phyloP scores from a whole-genome alignment of 2,113 vertebrate genomes.

The Zosterops borbonicus region DNA sequence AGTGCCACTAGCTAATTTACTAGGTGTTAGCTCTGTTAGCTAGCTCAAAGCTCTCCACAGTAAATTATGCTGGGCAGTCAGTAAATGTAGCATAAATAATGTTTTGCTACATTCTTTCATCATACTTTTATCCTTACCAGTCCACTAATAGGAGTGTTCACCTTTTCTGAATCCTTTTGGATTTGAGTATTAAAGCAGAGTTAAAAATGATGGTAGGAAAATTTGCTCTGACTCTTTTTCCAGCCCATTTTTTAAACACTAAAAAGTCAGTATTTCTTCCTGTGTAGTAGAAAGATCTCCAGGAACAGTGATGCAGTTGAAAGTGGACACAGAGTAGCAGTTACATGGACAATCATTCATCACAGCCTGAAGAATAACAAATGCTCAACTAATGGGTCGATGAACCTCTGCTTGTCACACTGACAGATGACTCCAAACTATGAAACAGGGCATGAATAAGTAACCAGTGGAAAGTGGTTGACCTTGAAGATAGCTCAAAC shows the following conservation, averaged over 20 bases:
- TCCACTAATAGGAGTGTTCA: background rate
- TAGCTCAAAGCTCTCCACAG: background rate
- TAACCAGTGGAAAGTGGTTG: background rate
- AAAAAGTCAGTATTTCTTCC: background rate
- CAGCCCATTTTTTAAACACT: background rate
- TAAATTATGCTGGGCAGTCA: background rate
- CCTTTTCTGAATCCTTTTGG: background rate
- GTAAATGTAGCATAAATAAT: background rate
- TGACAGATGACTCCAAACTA: background rate
- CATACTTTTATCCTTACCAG: background rate
- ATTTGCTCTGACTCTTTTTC: background rate
- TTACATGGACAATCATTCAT: background rate
- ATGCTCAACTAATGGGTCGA: background rate
- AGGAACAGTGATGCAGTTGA: background rate
- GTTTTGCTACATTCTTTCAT: background rate
- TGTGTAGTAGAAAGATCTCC: background rate
- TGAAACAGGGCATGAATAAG: background rate
- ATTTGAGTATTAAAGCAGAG: background rate
- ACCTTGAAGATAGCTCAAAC: background rate
- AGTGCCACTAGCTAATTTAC: background rate
- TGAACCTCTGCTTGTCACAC: background rate
- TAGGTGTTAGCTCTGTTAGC: background rate
- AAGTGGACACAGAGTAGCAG: background rate
- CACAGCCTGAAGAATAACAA: background rate
- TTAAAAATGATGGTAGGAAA: background rate